Evolutionary conservation across 2,797 vertebrate genomes (phyloP).

Genomic region (Crenichthys baileyi): DNA sequence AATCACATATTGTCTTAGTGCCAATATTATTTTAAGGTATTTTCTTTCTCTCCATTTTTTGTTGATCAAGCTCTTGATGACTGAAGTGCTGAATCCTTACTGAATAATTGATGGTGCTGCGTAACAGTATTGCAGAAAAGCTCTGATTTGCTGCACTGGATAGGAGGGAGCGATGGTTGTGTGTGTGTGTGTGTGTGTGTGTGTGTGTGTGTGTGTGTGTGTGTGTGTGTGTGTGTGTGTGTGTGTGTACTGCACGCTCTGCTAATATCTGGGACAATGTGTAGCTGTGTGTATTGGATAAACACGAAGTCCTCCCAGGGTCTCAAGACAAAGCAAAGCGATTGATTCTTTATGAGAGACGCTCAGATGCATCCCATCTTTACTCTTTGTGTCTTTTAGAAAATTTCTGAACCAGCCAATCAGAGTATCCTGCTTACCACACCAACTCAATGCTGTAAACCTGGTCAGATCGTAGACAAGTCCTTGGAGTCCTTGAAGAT

Average conservation of each 20-base stretch:
- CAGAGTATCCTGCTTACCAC: conserved; percentile 1
- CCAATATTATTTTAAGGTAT: conserved; percentile 1
- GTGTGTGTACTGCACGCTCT: conserved; percentile 45
- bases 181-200: conserved; percentile 38
- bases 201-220: conserved; percentile 44
- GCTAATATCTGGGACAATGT: conserved; percentile 65
- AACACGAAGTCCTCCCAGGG: conserved; percentile 38
- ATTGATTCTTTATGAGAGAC: conserved; percentile 26
- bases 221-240: conserved; percentile 49
- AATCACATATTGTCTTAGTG: conserved; percentile 14
- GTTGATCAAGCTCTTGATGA: conserved; percentile 48
- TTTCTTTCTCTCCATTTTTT: conserved; percentile 38
- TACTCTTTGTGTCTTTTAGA: conserved; percentile 13
- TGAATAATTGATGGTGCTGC: conserved; percentile 81
- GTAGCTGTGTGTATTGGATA: conserved; percentile 39
- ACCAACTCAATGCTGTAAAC: conserved; percentile 30
- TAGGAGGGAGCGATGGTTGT: conserved; percentile 39
- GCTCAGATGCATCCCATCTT: conserved; percentile 16
- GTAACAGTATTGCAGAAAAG: conserved; percentile 73
- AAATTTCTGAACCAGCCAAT: conserved; percentile 33
- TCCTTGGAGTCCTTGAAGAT: conserved; percentile 20
- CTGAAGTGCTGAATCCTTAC: conserved; percentile 71
- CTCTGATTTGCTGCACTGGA: conserved; percentile 69
- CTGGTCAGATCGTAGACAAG: conserved; percentile 41
- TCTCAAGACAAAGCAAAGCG: conserved; percentile 19